Base-by-base conservation (phyloP, 2,888 invertebrate genomes). In the Aricia artaxerxes region DNA sequence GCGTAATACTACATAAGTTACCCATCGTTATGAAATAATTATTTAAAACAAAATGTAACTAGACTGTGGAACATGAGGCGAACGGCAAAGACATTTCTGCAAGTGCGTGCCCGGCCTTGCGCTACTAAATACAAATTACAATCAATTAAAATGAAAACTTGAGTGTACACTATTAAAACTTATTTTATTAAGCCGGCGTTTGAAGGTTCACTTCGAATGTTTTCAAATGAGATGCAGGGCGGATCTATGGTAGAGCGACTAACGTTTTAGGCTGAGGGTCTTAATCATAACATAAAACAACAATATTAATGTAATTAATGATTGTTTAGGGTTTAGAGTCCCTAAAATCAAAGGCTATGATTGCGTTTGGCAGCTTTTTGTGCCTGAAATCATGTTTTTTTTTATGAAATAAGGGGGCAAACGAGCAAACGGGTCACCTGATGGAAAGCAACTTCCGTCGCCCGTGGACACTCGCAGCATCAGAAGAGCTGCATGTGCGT, bases 81-180 rank as follows among this genome's bases (percentile, higher is more conserved):
- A 76, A 35, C 35, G 76, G 76, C 76, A 53, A 76, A 76, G 76
- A 53, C 53, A 75, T 75, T 57, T 69, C 69, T 76, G 76, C 53
- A 24, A 53, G 76, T 76, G 53, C 76, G 49, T 49, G 76, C 35
- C 11, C 76, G 76, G 57, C 76, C 76, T 76, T 76, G 76, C 76
- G 76, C 76, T 76, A 76, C 76, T 76, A 76, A 76, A 69, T 69
- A 69, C 69, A 69, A 73, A 53, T 57, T 57, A 53, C 53, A 76
- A 76, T 35, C 76, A 76, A 76, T 57, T 57, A 57, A 76, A 49
- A 76, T 53, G 76, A 49, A 76, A 76, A 76, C 76, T 13, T 57
- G 57, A 76, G 53, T 76, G 76, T 57, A 53, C 49, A 35, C 76
- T 76, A 76, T 76, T 76, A 76, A 76, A 49, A 76, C 49, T 40